These are phyloP conservation scores for Pandion haliaetus DNA, from an alignment of 2,113 vertebrate species.

Conservation along the genomic window DNA sequence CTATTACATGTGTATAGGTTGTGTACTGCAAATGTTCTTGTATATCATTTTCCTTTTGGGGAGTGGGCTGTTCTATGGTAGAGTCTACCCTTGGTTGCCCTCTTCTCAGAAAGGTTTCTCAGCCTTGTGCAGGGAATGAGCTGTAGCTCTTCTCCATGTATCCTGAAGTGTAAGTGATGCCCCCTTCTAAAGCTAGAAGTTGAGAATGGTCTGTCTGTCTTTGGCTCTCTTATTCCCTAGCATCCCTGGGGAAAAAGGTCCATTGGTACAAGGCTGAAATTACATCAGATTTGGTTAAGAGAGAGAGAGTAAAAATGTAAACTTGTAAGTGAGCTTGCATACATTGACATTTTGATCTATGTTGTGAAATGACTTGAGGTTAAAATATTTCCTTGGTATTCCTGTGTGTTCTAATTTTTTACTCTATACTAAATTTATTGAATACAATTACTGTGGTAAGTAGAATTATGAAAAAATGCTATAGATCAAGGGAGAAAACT, in stretches of 20 bases:
- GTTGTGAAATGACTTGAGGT: neutral
- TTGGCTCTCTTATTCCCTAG: neutral
- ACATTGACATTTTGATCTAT: neutral
- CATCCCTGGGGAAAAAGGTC: neutral
- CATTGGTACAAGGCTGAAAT: neutral
- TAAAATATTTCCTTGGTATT: neutral
- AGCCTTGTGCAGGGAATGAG: neutral
- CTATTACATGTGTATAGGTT: neutral
- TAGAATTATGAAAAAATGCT: neutral
- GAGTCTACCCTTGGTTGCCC: neutral
- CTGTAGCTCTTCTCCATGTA: neutral
- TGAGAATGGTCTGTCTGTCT: neutral
- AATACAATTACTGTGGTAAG: neutral
- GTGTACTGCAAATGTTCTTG: neutral
- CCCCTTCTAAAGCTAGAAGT: neutral
- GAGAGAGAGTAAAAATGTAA: neutral
- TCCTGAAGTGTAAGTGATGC: neutral
- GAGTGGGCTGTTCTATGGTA: fast-evolving
- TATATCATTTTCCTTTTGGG: neutral
- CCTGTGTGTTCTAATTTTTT: neutral
- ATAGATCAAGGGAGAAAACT: neutral
- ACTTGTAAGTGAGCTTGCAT: neutral
- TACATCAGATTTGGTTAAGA: neutral
- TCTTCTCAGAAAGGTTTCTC: neutral
- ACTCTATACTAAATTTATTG: neutral